Evolutionary conservation across 2,113 vertebrate genomes (phyloP), one percentile per base, ranked within the genome.

Genomic region (Mastomys natalensis): DNA sequence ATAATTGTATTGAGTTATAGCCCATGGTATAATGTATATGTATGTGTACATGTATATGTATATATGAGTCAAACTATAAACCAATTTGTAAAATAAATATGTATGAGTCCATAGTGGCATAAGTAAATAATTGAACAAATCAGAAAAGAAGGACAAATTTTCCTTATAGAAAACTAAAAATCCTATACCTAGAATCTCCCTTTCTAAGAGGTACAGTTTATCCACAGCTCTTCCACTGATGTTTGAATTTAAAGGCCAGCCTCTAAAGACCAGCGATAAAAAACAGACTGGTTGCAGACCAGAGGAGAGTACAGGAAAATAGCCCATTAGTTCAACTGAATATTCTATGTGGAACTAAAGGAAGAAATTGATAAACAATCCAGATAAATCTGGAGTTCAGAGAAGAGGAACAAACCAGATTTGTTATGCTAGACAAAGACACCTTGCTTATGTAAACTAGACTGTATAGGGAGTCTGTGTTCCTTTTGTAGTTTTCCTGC

Each of bases 41-140:
- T 68, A 73, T 5, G 62, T 17, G 53, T 53, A 37, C 34, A 43
- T 84, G 60, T 17, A 86, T 94, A 89, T 90, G 64, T 64, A 72
- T 22, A 53, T 34, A 51, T 53, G 51, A 91, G 43, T 77, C n/a
- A 93, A 89, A 92, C 88, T 53, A 62, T 37, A 94, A 92, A 26
- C n/a, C 58, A 90, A 31, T 37, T 4, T 90, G 5, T 72, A 73
- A 95, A 92, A 85, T 58, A 93, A 91, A 76, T 66, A 81, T 70
- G 26, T 34, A 77, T 31, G 21, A 77, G 45, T 80, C 24, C 21
- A 68, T 8, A 84, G 45, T 55, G 40, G 48, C 11, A 89, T 34
- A 84, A 94, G 90, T 92, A 89, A 78, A 93, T 91, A 78, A 91
- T 34, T 60, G 60, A 87, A 72, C 22, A 43, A 58, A 92, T 77